Percentiles rank a stretch among this genome's conserved stretches.
These are phyloP conservation scores for Nycticryphes semicollaris DNA, from an alignment of 2,113 vertebrate genomes.

Conservation along the genomic window DNA sequence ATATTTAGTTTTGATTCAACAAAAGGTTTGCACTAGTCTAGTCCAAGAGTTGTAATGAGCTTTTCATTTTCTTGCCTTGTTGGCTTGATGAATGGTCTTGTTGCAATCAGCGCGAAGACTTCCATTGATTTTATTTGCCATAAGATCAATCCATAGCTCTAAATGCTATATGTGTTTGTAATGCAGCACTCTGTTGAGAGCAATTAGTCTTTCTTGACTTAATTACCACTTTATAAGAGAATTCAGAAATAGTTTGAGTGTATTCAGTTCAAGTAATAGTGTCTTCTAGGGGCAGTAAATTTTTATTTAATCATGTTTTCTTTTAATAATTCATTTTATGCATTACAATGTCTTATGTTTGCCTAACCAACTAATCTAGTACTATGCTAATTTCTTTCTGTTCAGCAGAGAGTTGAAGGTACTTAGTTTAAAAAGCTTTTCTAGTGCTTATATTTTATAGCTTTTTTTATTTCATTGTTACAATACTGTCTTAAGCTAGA, in stretches of 20 bases:
- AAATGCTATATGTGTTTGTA: not conserved
- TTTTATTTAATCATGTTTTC: not conserved
- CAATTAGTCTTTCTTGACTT: slow-evolving; percentile 14
- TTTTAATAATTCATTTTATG: not conserved
- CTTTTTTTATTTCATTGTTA: not conserved
- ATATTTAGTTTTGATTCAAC: not conserved
- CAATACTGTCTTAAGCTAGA: not conserved
- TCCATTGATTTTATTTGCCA: not conserved
- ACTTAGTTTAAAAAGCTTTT: not conserved
- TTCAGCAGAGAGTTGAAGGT: not conserved
- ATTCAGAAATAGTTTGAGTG: not conserved
- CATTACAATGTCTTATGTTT: not conserved
- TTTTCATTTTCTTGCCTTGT: not conserved
- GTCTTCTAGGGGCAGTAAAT: not conserved
- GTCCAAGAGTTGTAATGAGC: not conserved
- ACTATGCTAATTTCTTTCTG: not conserved
- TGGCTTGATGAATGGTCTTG: not conserved
- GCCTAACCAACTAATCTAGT: not conserved
- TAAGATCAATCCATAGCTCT: not conserved
- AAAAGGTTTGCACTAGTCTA: not conserved
- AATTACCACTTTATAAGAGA: not conserved
- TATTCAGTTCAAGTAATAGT: not conserved
- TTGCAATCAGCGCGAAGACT: not conserved
- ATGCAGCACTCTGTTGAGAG: not conserved
- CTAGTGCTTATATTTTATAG: not conserved